Base-by-base conservation (phyloP, 2,888 invertebrate species). In the Arrhopalites spinosus region DNA sequence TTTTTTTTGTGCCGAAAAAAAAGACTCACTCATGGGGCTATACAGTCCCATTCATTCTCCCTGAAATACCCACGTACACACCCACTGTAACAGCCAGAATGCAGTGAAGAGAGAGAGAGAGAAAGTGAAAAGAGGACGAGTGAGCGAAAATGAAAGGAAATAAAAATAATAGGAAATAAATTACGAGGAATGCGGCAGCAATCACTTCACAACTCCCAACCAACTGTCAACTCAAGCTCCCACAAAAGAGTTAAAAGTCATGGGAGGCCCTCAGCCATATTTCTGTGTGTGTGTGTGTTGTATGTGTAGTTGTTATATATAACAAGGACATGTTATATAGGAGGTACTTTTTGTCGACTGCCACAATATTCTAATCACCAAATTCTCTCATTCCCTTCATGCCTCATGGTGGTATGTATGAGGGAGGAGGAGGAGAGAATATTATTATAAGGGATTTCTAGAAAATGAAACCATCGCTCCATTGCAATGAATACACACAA, bases 131-230 rank as follows among this genome's bases (percentile, higher is more conserved):
- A 13, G 27, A 66, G 15, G 47, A 36, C n/a, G 11, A 45, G 47
- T 50, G 50, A 50, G 50, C 27, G 50, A 63, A 63, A 64, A 72
- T 63, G 27, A 72, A 47, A 47, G 64, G 29, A 43, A 63, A 43
- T 63, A 45, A 72, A 72, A 72, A 72, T 72, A 72, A 72, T 56
- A 72, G n/a, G 56, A 72, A 72, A 72, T 72, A 72, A 72, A 72
- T 72, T 72, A 72, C 47, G 61, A 64, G 64, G 61, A 63, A 63
- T 50, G 72, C 50, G 63, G 63, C 59, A 61, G 25, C 25, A 50
- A 59, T 63, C 72, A 72, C 63, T 63, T 63, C 50, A 36, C 50
- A 68, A 68, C 68, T 67, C 25, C 50, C 23, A 61, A 61, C 45
- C 17, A 67, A 69, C 69, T 50, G 69, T 45, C 72, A 72, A 72